Percentiles rank a stretch among this genome's conserved stretches.
Conservation (phyloP, 2,888 invertebrate species). For the Corythucha ciliata region DNA sequence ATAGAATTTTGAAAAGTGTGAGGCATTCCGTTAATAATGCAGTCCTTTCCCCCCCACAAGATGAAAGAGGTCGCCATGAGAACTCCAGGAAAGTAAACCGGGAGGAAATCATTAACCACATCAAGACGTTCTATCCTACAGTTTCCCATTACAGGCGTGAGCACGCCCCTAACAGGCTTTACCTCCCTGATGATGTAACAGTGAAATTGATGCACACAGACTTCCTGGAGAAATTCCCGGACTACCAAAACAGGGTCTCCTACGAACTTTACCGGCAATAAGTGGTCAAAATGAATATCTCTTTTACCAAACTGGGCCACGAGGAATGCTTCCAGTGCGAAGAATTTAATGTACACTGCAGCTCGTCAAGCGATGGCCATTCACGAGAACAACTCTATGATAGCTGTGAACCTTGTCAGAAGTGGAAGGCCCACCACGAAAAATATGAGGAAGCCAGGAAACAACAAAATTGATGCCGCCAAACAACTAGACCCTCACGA, state of each 20-base stretch:
- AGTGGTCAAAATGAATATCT: constrained; percentile 28
- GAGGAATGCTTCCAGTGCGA: constrained; percentile 33
- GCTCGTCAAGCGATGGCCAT: constrained; percentile 14
- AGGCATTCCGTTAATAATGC: constrained; percentile 1
- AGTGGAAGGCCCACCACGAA: constrained; percentile 16
- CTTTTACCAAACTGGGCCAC: constrained; percentile 31
- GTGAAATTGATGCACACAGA: constrained; percentile 20
- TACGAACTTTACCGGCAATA: constrained; percentile 29
- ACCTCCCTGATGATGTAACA: constrained; percentile 15
- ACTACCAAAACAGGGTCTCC: constrained; percentile 19
- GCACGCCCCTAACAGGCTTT: constrained; percentile 12
- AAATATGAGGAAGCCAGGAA: not conserved
- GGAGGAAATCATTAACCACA: constrained; percentile 25
- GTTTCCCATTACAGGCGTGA: constrained; percentile 18
- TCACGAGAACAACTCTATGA: not conserved
- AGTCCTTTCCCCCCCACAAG: constrained; percentile 6
- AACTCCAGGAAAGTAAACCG: constrained; percentile 7
- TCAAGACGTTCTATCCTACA: constrained; percentile 22
- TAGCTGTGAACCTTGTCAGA: constrained; percentile 8
- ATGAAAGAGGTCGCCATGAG: constrained; percentile 13
- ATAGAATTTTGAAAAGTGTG: constrained; percentile 13
- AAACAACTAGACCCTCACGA: not conserved
- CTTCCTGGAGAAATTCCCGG: constrained; percentile 24
- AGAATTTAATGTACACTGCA: constrained; percentile 16
- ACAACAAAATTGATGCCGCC: not conserved